Base-by-base conservation (phyloP, 2,113 vertebrate species). In the Bubalus kerabau region DNA sequence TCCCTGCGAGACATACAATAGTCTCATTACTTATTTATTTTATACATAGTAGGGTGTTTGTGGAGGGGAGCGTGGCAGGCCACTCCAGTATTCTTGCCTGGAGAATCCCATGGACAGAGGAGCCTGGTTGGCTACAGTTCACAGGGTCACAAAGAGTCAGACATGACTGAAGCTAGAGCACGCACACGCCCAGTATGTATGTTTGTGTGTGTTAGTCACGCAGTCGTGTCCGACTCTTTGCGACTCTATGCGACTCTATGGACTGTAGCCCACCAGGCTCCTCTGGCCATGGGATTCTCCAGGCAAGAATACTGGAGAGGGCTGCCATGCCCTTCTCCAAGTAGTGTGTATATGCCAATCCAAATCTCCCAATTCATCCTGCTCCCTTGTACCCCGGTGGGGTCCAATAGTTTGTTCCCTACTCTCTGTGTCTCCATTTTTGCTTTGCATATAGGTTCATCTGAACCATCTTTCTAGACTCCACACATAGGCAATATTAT, bases 181-280 rank as follows among this genome's bases (percentile, higher is more conserved):
- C 0, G 10, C n/a, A 71, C 9, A 0, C n/a, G 11, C n/a, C n/a
- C 67, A 23, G 19, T 3, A 19, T 71, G 67, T 12, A 36, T 23
- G n/a, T 23, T 11, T 71, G n/a, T 12, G n/a, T 36, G n/a, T 40
- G 67, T 71, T 5, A 40, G 67, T 12, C n/a, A 6, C n/a, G 13
- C 10, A 1, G 19, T 13, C 36, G 0, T 40, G 67, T 74, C n/a
- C 5, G 0, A 74, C 19, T 13, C n/a, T 71, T 71, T 71, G n/a
- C 2, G 1, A 71, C 5, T 13, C 10, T 13, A 3, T 71, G n/a
- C 2, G 1, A 71, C 5, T 13, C 10, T 13, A 3, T 23, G 19
- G n/a, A 40, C 67, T 40, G n/a, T 13, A 13, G 67, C 67, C 19
- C 5, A 24, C 21, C 67, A 74, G 21, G 10, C 67, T 40, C 11